A percentile compares a stretch with the other conserved stretches of the same genome.
phyloP scores from a whole-genome alignment of 2,113 vertebrate species.

The Prunella fulvescens region DNA sequence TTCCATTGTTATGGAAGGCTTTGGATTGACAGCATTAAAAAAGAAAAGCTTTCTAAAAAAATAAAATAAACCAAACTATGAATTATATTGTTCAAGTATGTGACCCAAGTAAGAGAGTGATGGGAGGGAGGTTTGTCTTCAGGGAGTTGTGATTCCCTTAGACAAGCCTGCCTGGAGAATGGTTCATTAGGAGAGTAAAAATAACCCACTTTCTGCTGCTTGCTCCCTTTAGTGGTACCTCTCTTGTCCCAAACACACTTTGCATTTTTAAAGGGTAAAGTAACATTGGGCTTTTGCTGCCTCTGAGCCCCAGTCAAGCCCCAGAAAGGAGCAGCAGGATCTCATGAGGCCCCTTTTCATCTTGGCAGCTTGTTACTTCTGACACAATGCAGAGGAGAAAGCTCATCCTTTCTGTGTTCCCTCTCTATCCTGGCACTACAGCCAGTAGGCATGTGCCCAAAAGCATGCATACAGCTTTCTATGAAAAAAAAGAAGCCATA shows the following conservation, averaged over 20 bases:
- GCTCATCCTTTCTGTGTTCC: not conserved
- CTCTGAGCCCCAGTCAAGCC: not conserved
- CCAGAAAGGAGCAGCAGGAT: not conserved
- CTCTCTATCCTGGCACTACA: not conserved
- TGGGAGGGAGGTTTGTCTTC: not conserved
- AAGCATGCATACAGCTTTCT: not conserved
- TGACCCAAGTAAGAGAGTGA: not conserved
- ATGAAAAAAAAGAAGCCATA: not conserved
- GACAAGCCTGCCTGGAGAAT: not conserved
- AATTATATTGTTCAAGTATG: not conserved
- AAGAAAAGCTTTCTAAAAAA: not conserved
- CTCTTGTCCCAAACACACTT: not conserved
- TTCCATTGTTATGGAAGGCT: not conserved
- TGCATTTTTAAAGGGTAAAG: not conserved
- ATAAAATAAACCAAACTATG: not conserved
- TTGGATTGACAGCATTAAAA: not conserved
- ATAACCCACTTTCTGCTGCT: not conserved
- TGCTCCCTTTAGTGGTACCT: not conserved
- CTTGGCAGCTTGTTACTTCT: not conserved
- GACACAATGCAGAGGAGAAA: not conserved
- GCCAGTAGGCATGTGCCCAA: not conserved
- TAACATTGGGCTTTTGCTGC: not conserved
- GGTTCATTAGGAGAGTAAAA: not conserved
- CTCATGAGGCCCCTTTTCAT: not conserved
- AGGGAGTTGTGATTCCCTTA: not conserved